Evolutionary conservation across 2,113 vertebrate genomes (phyloP).

Genomic region (Rhea americana): DNA sequence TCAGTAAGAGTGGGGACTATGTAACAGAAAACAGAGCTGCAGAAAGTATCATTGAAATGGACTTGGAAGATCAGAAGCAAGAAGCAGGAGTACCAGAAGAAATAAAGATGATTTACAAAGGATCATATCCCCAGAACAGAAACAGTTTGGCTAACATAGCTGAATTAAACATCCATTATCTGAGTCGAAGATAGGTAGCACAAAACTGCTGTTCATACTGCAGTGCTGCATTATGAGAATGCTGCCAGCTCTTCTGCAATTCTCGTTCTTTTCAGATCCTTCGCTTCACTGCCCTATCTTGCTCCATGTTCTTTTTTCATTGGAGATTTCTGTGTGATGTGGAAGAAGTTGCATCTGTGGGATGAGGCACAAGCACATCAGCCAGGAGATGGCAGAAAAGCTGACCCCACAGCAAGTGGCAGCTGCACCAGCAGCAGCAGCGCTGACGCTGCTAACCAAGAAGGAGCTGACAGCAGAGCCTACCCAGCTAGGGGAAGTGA

Average conservation of each 20-base stretch:
- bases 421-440: background rate
- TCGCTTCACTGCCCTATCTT: background rate
- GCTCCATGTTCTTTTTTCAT: background rate
- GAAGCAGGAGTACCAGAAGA: background rate
- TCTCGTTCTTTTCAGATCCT: background rate
- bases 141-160: background rate
- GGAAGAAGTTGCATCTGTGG: background rate
- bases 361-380: background rate
- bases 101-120: background rate
- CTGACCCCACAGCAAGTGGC: background rate
- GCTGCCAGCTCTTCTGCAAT: background rate
- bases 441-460: background rate
- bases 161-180: background rate
- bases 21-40: background rate
- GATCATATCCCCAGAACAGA: background rate
- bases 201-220: background rate
- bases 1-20: background rate
- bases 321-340: background rate
- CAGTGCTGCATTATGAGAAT: rapidly evolving
- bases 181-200: background rate
- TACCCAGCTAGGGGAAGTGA: rapidly evolving
- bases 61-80: background rate
- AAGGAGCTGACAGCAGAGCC: background rate
- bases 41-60: background rate
- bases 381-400: background rate